phyloP scores from a whole-genome alignment of 1,140 invertebrate species.

The Uloborus diversus region DNA sequence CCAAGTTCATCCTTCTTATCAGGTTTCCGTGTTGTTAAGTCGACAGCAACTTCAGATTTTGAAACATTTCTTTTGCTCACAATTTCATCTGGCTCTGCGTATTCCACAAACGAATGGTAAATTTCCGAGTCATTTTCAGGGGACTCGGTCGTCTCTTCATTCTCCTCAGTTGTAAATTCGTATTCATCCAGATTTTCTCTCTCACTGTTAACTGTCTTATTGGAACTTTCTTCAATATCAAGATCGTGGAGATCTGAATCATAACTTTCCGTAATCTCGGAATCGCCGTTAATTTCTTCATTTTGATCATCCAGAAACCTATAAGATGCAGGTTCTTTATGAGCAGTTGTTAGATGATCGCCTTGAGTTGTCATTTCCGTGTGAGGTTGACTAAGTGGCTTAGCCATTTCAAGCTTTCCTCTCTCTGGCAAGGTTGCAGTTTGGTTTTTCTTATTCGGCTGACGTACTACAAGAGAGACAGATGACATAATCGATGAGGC shows the following conservation, averaged over 20 bases:
- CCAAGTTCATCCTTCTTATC: too few relatives aligned
- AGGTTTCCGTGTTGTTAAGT: too few relatives aligned
- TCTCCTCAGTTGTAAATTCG: too few relatives aligned
- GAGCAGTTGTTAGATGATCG: not conserved
- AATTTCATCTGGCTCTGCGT: too few relatives aligned
- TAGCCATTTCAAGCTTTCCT: not conserved
- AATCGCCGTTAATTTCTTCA: not conserved
- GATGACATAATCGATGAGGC: slow-evolving; percentile 50
- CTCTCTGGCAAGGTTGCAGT: not conserved
- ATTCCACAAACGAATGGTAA: too few relatives aligned
- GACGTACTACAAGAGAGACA: slow-evolving; percentile 27
- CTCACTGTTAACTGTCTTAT: too few relatives aligned
- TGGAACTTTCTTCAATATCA: not conserved
- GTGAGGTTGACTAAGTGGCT: not conserved
- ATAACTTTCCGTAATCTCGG: not conserved
- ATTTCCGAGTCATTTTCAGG: too few relatives aligned
- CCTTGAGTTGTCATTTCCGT: not conserved
- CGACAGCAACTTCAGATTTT: too few relatives aligned
- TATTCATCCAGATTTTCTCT: too few relatives aligned
- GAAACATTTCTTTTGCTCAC: too few relatives aligned
- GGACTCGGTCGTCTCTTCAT: too few relatives aligned
- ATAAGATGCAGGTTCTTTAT: slow-evolving; percentile 13
- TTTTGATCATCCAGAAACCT: slow-evolving; percentile 8
- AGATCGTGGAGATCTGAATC: too few relatives aligned
- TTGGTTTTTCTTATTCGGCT: slow-evolving; percentile 5